These are phyloP conservation scores for Sus cebifrons DNA, from an alignment of 2,797 vertebrate genomes.

Conservation along the genomic window DNA sequence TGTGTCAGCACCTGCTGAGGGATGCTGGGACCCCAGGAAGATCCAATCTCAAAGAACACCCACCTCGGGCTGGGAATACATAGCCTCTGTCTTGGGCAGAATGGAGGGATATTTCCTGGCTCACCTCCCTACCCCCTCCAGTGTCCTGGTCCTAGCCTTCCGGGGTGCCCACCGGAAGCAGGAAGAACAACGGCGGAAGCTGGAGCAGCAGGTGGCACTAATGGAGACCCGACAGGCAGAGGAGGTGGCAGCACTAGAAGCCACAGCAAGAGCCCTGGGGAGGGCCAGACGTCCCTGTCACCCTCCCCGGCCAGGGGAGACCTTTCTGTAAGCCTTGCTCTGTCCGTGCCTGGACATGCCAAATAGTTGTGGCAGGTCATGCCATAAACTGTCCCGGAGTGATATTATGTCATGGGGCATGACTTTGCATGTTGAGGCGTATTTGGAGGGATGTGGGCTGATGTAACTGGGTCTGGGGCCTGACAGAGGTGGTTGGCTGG, in stretches of 20 bases:
- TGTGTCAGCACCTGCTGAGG: not conserved
- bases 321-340: constrained; percentile 52
- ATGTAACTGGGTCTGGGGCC: not conserved
- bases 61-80: not conserved
- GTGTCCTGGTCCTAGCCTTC: constrained; percentile 93
- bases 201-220: constrained; percentile 92
- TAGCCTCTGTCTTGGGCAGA: not conserved
- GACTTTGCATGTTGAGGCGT: not conserved
- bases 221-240: constrained; percentile 91
- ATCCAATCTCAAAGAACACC: not conserved
- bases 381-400: constrained; percentile 28
- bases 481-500: not conserved
- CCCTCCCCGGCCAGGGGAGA: constrained; percentile 34
- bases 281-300: not conserved
- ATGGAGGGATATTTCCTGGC: not conserved
- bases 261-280: not conserved
- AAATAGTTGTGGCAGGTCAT: too few relatives aligned
- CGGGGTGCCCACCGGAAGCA: constrained; percentile 93
- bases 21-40: not conserved
- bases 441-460: not conserved
- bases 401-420: not conserved
- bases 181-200: constrained; percentile 92
- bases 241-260: constrained; percentile 83
- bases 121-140: constrained; percentile 82
- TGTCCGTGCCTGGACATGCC: not conserved